Evolutionary conservation across 2,888 invertebrate genomes (phyloP).

Genomic region (Nomada flava): DNA sequence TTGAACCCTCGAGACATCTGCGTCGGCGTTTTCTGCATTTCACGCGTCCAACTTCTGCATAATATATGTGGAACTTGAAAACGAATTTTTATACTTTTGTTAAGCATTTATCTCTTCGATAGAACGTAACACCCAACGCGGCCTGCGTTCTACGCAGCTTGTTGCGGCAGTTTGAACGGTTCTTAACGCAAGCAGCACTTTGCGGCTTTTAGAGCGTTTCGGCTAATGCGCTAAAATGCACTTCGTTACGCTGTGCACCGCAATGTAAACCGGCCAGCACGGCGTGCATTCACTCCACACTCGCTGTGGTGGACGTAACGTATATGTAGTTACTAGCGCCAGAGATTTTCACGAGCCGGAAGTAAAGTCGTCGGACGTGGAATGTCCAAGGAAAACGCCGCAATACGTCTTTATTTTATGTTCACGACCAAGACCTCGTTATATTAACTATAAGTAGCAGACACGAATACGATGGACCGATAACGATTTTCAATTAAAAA

Average conservation of each 20-base stretch:
- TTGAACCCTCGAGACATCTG: neutral
- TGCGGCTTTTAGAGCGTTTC: constrained; percentile 73
- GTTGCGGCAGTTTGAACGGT: constrained; percentile 50
- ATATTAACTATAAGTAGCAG: neutral
- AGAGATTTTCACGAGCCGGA: constrained; percentile 46
- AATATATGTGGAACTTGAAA: too few relatives aligned
- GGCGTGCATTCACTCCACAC: constrained; percentile 52
- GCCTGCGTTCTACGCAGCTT: constrained; percentile 19
- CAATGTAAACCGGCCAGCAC: constrained; percentile 56
- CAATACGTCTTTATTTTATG: too few relatives aligned
- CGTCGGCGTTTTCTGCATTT: too few relatives aligned
- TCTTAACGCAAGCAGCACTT: constrained; percentile 69
- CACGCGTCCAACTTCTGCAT: too few relatives aligned
- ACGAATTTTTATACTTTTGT: neutral
- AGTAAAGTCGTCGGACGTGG: constrained; percentile 26
- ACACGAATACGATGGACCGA: neutral
- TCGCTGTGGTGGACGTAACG: constrained; percentile 56
- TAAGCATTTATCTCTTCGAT: neutral
- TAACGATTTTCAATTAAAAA: neutral
- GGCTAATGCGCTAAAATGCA: constrained; percentile 75
- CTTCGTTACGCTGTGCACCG: constrained; percentile 72
- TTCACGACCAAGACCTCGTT: too few relatives aligned
- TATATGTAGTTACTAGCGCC: constrained; percentile 41
- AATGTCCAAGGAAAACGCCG: neutral
- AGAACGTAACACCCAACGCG: neutral